Conservation (phyloP, 2,888 invertebrate species). For the Erynnis tages region DNA sequence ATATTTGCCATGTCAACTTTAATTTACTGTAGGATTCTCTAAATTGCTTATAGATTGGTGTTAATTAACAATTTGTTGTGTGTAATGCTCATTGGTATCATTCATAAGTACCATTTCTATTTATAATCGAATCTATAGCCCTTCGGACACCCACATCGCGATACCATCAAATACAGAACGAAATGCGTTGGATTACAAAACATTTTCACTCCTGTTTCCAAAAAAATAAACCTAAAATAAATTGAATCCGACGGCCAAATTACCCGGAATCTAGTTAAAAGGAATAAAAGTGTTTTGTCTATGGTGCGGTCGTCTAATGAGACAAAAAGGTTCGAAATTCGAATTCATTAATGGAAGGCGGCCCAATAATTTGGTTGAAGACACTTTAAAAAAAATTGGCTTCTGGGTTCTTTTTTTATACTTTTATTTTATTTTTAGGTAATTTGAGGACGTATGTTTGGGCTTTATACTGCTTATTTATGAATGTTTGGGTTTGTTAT, state of each 20-base stretch:
- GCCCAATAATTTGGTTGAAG: slow-evolving; percentile 1
- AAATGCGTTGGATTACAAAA: slow-evolving; percentile 26
- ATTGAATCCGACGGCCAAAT: slow-evolving; percentile 39
- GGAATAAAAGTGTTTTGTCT: slow-evolving; percentile 40
- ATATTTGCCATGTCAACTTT: too few relatives aligned
- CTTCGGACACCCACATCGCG: slow-evolving; percentile 32
- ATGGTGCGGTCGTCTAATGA: slow-evolving; percentile 38
- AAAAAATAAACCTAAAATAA: slow-evolving; percentile 34
- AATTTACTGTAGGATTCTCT: too few relatives aligned
- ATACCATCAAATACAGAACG: slow-evolving; percentile 29
- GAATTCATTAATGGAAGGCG: slow-evolving; percentile 52
- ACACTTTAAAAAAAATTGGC: slow-evolving; percentile 1
- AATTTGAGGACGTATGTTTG: too few relatives aligned
- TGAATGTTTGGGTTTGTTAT: too few relatives aligned
- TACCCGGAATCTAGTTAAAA: slow-evolving; percentile 35
- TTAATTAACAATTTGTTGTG: too few relatives aligned
- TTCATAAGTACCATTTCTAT: neutral
- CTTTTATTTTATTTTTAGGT: too few relatives aligned
- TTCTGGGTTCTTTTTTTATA: too few relatives aligned
- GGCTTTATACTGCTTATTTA: too few relatives aligned
- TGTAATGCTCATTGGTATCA: too few relatives aligned
- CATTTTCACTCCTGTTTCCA: slow-evolving; percentile 22
- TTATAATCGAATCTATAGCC: neutral
- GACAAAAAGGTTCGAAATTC: slow-evolving; percentile 40
- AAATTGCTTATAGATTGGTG: too few relatives aligned